Percentiles rank a stretch among this genome's conserved stretches.
phyloP scores from a whole-genome alignment of 2,113 vertebrate species.

The Phalacrocorax brasilianus region DNA sequence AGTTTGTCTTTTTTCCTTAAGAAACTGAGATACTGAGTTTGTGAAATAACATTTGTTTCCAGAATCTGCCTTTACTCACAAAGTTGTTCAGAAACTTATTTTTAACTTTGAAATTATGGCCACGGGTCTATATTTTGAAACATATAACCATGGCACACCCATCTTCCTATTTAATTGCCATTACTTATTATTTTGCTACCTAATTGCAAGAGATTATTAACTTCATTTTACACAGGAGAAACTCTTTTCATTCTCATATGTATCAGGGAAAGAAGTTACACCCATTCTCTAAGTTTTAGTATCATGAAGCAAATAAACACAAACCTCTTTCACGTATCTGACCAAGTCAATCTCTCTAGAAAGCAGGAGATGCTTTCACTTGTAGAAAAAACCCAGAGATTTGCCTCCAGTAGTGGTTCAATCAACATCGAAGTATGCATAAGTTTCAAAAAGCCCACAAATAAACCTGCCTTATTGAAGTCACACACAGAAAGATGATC shows the following conservation, averaged over 20 bases:
- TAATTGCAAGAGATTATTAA: neutral
- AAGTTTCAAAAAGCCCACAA: neutral
- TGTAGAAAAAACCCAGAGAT: neutral
- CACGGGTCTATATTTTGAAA: neutral
- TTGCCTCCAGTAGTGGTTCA: neutral
- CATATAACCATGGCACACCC: rapidly evolving
- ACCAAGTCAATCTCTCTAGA: neutral
- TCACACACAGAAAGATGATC: neutral
- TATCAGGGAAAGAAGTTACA: neutral
- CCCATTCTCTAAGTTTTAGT: rapidly evolving
- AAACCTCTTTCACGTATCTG: neutral
- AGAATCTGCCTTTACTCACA: neutral
- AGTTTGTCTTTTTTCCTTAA: neutral
- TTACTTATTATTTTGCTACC: neutral
- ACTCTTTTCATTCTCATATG: neutral
- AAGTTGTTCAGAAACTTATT: neutral
- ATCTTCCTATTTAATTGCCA: neutral
- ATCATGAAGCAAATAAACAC: neutral
- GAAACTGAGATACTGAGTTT: neutral
- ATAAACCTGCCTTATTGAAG: neutral
- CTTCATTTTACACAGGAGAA: neutral
- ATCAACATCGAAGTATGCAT: rapidly evolving
- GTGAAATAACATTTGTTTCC: neutral
- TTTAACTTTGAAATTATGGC: neutral
- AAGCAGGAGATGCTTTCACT: neutral